Conservation (phyloP, 2,888 invertebrate species). For the Caenorhabditis angaria region DNA sequence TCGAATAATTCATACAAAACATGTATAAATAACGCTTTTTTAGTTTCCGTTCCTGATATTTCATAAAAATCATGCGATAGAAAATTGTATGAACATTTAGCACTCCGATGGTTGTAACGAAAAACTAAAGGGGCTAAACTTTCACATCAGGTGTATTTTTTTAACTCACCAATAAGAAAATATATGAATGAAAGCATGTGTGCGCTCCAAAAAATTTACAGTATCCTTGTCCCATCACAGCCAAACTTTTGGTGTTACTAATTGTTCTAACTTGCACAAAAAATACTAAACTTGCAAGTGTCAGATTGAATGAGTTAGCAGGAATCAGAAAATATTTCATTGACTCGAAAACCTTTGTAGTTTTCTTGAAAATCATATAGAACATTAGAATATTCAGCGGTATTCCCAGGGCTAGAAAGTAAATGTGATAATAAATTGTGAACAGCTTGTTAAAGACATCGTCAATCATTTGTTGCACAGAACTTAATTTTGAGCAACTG, state of each 20-base stretch:
- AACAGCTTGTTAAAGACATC: not conserved
- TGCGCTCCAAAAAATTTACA: slow-evolving; percentile 18
- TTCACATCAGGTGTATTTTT: not conserved
- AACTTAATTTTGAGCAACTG: too few species aligned
- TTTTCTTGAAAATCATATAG: not conserved
- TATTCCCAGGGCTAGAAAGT: not conserved
- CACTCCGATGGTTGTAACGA: not conserved
- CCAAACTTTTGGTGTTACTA: slow-evolving; percentile 25
- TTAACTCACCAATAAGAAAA: slow-evolving; percentile 17
- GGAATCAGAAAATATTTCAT: not conserved
- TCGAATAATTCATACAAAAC: not conserved
- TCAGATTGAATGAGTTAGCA: not conserved
- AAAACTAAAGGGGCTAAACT: not conserved
- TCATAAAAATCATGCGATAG: not conserved
- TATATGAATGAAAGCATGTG: slow-evolving; percentile 23
- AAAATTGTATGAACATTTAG: not conserved
- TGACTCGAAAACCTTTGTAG: not conserved
- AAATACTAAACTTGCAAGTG: not conserved
- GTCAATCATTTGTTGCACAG: too few species aligned
- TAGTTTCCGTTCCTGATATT: not conserved
- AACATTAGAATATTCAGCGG: not conserved
- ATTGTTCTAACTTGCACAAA: slow-evolving; percentile 8
- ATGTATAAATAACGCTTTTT: not conserved
- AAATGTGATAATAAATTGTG: not conserved
- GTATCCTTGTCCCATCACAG: slow-evolving; percentile 25